Base-by-base conservation (phyloP, 2,888 invertebrate species). In the Patella caerulea region DNA sequence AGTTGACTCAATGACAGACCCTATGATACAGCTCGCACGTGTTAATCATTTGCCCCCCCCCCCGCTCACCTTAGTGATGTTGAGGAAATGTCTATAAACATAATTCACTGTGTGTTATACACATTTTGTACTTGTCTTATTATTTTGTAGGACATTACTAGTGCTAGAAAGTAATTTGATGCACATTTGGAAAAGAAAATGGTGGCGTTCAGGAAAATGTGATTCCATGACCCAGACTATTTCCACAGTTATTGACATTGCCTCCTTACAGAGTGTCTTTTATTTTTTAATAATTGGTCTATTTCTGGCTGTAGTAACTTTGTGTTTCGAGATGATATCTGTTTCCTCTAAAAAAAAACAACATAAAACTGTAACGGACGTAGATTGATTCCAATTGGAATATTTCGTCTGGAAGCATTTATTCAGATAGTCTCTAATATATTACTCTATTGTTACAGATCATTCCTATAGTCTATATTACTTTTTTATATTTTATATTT, bases 251-350 rank as follows among this genome's bases (percentile, higher is more conserved):
- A 65, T 65, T 19, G 65, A 65, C 65, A 19, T 65, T 11, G 65
- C 65, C 65, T 65, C 65, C 19, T 65, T 65, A 65, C 65, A 65
- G 65, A 65, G 65, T 65, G 65, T 65, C 2, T 65, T 65, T 19
- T 65, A 65, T 12, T 65, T 65, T 24, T 24, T 65, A 24, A 11
- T 65, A n/a, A n/a, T 65, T 14, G 65, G 65, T 19, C n/a, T 65
- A 2, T 65, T 65, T n/a, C 5, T 65, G n/a, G n/a, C 65, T 12
- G 19, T 12, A 7, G 24, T 65, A 19, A n/a, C 65, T 24, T 65
- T 65, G n/a, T 65, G n/a, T 9, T 9, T 65, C 4, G 65, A 65
- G 65, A 19, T 65, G 19, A 11, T n/a, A n/a, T 19, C n/a, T 3
- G 19, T 19, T n/a, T n/a, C 65, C n/a, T 34, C 34, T 34, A 34